Conservation (phyloP, 1,140 invertebrate species). For the Pinna nobilis region DNA sequence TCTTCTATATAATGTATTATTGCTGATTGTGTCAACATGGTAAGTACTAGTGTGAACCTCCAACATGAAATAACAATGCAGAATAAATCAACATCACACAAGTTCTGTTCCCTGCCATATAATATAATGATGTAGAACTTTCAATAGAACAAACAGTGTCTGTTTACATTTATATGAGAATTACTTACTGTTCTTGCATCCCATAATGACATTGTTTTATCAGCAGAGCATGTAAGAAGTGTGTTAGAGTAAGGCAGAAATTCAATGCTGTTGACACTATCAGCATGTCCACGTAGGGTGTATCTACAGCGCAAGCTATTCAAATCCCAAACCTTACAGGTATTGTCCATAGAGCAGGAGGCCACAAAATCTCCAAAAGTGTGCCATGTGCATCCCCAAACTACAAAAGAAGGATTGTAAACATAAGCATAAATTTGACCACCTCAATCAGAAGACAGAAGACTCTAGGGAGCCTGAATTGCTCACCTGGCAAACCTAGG, state of each 20-base stretch:
- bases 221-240: slow-evolving; percentile 72
- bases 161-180: background rate
- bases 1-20: too few relatives aligned
- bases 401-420: slow-evolving; percentile 46
- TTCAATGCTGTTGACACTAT: slow-evolving; percentile 74
- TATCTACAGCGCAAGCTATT: slow-evolving; percentile 73
- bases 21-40: too few relatives aligned
- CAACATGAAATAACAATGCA: too few relatives aligned
- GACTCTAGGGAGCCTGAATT: too few relatives aligned
- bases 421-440: too few relatives aligned
- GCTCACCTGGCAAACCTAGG: too few relatives aligned
- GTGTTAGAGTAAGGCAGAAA: slow-evolving; percentile 74
- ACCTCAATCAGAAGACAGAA: too few relatives aligned
- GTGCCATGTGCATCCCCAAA: slow-evolving; percentile 74
- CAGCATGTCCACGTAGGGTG: slow-evolving; percentile 73
- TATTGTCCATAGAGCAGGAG: slow-evolving; percentile 74
- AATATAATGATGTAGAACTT: background rate
- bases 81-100: slow-evolving; percentile 26
- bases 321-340: slow-evolving; percentile 74
- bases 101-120: too few relatives aligned
- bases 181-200: slow-evolving; percentile 72
- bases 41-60: too few relatives aligned
- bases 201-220: slow-evolving; percentile 75
- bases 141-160: background rate
- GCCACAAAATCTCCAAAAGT: slow-evolving; percentile 75